Evolutionary conservation across 2,113 vertebrate species (phyloP), one percentile per base, ranked within the genome.

Genomic region (Cathartes aura): DNA sequence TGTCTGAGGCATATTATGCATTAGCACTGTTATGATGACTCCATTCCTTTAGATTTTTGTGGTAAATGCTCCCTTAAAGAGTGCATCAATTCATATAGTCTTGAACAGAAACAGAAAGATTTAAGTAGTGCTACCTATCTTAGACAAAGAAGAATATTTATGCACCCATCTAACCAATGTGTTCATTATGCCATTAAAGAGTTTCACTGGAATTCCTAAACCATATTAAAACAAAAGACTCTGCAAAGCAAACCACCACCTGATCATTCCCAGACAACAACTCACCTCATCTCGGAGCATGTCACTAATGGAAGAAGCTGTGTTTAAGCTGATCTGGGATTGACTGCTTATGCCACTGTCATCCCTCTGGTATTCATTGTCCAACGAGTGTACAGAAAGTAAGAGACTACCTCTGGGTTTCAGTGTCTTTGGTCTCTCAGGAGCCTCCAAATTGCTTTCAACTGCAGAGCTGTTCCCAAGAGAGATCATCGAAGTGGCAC

Each of bases 231-330:
- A 8, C 55, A 63, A 74, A 90, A 27, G 36, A 21, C 10, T 43
- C 47, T 74, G 45, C 56, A 85, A 94, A 67, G 8, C 21, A 91
- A 72, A 55, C 13, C 59, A 40, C 18, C 43, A 55, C 12, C 29
- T 21, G 48, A 36, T 56, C 38, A 48, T 55, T 40, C 23, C 29
- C 71, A 58, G 47, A 48, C 43, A 56, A 48, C 42, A 90, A 97
- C 99, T 99, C 98, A 99, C 99, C 99, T 99, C 98, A 38, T 96
- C 96, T 78, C 48, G 93, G 60, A 97, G 92, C 50, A 98, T 96
- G 83, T 98, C 97, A 74, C 95, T 97, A 59, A 97, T 71, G 40
- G 98, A 98, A 88, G 98, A 97, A 43, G 94, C 96, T 17, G 98
- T 94, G 34, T 97, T 98, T 79, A 99, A 95, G 86, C 97, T 97